These are phyloP conservation scores for Rousettus leschenaultii DNA, from an alignment of 2,113 vertebrate species.

Conservation along the genomic window DNA sequence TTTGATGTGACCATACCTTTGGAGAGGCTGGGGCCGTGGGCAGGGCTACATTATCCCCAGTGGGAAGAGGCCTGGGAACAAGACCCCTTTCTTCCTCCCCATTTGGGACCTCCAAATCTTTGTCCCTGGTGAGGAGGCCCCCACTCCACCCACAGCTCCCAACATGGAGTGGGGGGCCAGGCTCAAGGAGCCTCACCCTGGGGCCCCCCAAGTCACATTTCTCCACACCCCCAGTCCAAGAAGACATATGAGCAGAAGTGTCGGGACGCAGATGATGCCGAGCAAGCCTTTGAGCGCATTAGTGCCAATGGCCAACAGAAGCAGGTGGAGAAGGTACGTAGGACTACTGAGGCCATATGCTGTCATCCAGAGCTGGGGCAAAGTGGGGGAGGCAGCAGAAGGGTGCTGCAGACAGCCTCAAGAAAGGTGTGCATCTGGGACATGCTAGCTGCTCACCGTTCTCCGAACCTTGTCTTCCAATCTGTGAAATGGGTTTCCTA, in stretches of 20 bases:
- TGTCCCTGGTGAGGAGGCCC: neutral
- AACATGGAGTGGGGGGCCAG: neutral
- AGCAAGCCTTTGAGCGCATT: slow-evolving; percentile 85
- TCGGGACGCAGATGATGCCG: slow-evolving; percentile 90
- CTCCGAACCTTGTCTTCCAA: neutral
- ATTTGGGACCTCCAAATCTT: neutral
- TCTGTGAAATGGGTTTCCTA: neutral
- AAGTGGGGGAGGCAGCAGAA: fast-evolving
- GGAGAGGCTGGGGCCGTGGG: fast-evolving
- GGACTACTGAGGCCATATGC: neutral
- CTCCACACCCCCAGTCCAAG: slow-evolving; percentile 85
- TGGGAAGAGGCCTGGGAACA: neutral
- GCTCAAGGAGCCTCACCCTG: neutral
- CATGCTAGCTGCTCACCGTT: neutral
- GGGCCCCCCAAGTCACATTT: neutral
- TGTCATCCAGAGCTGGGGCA: neutral
- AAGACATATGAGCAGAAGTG: slow-evolving; percentile 93
- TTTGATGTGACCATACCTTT: neutral
- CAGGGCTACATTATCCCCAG: neutral
- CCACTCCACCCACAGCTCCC: neutral
- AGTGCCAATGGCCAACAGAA: slow-evolving; percentile 85
- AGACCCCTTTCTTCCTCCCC: neutral
- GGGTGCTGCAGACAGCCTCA: neutral
- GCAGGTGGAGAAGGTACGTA: slow-evolving; percentile 91
- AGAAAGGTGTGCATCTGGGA: neutral